A percentile compares a stretch with the other conserved stretches of the same genome.
phyloP scores from a whole-genome alignment of 1,140 invertebrate genomes.

The Sipha flava region DNA sequence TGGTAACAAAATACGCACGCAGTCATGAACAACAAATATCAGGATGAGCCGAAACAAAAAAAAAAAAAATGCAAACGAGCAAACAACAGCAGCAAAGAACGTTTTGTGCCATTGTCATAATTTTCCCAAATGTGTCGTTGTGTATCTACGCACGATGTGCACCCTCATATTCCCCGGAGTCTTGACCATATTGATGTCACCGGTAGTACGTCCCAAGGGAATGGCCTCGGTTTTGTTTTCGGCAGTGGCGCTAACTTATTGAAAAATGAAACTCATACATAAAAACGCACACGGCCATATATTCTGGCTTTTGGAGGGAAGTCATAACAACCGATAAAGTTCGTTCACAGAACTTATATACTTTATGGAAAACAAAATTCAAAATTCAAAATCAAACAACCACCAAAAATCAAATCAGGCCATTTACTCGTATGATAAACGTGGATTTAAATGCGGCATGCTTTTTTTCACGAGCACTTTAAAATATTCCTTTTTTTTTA shows the following conservation, averaged over 20 bases:
- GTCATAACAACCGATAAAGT: not conserved
- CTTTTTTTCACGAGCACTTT: too few species aligned
- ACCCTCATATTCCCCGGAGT: not conserved
- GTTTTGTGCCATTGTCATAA: not conserved
- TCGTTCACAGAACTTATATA: too few species aligned
- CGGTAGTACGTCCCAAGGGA: not conserved
- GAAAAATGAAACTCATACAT: not conserved
- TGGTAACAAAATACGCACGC: too few species aligned
- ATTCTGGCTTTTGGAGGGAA: not conserved
- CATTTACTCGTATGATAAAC: too few species aligned
- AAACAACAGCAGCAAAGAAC: not conserved
- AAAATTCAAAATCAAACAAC: too few species aligned
- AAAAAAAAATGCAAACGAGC: not conserved
- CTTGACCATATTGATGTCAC: slow-evolving; percentile 20
- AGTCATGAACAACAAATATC: too few species aligned
- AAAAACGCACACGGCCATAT: not conserved
- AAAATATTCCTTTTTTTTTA: too few species aligned
- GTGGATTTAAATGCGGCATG: too few species aligned
- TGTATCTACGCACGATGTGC: not conserved
- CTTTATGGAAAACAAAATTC: too few species aligned
- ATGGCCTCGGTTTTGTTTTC: not conserved
- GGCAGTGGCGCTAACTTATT: not conserved
- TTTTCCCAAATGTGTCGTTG: slow-evolving; percentile 26
- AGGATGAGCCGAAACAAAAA: too few species aligned
- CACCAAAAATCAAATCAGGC: too few species aligned